Percentiles rank a stretch among this genome's conserved stretches.
Evolutionary conservation across 2,113 vertebrate species (phyloP).

Genomic region (Scopus umbretta): DNA sequence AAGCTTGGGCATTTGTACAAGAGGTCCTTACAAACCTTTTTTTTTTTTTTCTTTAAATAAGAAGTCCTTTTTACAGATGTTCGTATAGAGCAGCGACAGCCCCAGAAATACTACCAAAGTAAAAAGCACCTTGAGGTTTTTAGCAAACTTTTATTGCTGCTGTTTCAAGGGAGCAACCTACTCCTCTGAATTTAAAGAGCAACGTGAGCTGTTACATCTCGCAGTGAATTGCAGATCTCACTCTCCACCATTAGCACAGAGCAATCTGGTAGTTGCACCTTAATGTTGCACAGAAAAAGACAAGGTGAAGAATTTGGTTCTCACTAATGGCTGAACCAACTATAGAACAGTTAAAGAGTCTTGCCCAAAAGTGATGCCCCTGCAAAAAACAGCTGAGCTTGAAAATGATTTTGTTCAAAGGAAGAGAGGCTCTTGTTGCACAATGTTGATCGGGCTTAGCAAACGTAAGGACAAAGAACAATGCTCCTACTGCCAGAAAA

Average conservation of each 20-base stretch:
- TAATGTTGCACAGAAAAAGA: background rate
- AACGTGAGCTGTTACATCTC: background rate
- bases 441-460: background rate
- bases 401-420: background rate
- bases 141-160: background rate
- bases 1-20: background rate
- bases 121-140: background rate
- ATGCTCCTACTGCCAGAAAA: conserved; percentile 18
- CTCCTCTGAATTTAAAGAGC: background rate
- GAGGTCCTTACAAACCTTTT: background rate
- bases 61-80: background rate
- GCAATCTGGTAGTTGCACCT: background rate
- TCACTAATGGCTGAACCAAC: background rate
- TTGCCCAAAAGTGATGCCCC: background rate
- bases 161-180: background rate
- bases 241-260: background rate
- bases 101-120: background rate
- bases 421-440: background rate
- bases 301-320: background rate
- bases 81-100: background rate
- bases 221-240: background rate
- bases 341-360: background rate
- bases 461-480: conserved; percentile 16
- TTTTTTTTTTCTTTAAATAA: background rate
- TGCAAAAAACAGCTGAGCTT: background rate